phyloP scores from a whole-genome alignment of 2,113 vertebrate genomes.

The Melanotaenia duboulayi region DNA sequence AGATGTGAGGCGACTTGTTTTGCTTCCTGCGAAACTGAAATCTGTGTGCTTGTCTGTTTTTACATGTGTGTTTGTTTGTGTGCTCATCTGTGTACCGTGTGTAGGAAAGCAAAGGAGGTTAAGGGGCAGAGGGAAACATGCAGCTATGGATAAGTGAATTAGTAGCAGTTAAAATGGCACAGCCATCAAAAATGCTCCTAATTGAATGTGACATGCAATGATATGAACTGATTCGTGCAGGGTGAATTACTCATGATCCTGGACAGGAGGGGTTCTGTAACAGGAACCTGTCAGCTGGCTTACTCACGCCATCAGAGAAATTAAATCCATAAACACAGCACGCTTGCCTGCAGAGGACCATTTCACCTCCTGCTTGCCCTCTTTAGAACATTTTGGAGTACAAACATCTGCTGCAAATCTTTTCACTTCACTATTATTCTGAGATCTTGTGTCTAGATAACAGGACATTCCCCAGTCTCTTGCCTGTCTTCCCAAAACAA shows the following conservation, averaged over 20 bases:
- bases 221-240: slow-evolving; percentile 39
- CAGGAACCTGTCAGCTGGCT: slow-evolving; percentile 36
- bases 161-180: slow-evolving; percentile 15
- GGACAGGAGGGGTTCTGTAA: slow-evolving; percentile 34
- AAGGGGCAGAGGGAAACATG: slow-evolving; percentile 7
- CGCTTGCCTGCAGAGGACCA: slow-evolving; percentile 49
- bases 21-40: slow-evolving; percentile 39
- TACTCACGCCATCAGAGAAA: slow-evolving; percentile 52
- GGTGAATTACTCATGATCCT: slow-evolving; percentile 27
- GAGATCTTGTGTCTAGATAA: slow-evolving; percentile 57
- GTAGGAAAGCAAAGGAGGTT: not conserved
- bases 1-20: slow-evolving; percentile 64
- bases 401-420: slow-evolving; percentile 58
- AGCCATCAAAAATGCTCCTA: slow-evolving; percentile 31
- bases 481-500: slow-evolving; percentile 62
- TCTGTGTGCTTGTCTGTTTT: slow-evolving; percentile 35
- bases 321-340: slow-evolving; percentile 60
- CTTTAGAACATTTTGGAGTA: slow-evolving; percentile 21
- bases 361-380: slow-evolving; percentile 53
- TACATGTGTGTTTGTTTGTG: slow-evolving; percentile 31
- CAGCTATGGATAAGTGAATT: slow-evolving; percentile 32
- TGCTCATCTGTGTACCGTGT: slow-evolving; percentile 19
- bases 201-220: slow-evolving; percentile 44
- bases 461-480: slow-evolving; percentile 15
- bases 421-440: slow-evolving; percentile 54